Percentiles rank a stretch among this genome's conserved stretches.
Evolutionary conservation across 2,888 invertebrate genomes (phyloP).

Genomic region (Phengaris arion): DNA sequence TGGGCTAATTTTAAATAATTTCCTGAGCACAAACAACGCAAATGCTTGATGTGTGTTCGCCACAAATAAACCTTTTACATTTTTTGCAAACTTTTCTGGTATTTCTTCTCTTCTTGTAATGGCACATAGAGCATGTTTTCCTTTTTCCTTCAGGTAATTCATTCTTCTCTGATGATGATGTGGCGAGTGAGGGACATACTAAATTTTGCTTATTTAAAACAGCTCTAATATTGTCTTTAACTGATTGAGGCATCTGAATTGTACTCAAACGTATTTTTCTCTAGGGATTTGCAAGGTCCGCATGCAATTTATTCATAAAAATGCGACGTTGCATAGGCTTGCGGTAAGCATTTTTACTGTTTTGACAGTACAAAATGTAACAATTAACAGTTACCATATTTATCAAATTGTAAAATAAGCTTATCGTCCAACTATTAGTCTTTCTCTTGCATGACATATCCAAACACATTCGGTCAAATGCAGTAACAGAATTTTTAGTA

Average conservation of each 20-base stretch:
- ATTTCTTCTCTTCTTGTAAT: not conserved
- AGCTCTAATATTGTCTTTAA: not conserved
- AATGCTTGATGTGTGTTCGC: constrained; percentile 4
- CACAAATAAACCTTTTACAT: not conserved
- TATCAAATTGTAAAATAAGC: not conserved
- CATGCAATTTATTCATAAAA: constrained; percentile 4
- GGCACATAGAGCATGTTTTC: not conserved
- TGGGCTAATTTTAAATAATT: not conserved
- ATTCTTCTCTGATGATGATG: not conserved
- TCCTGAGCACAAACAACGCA: not conserved
- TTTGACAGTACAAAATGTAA: constrained; percentile 7
- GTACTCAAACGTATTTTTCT: not conserved
- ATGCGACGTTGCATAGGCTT: not conserved
- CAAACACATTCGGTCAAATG: constrained; percentile 8
- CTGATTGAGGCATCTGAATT: not conserved
- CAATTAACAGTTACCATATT: not conserved
- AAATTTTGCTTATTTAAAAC: constrained; percentile 14
- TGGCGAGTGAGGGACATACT: not conserved
- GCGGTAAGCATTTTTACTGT: not conserved
- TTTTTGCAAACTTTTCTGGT: not conserved
- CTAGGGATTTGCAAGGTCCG: constrained; percentile 9
- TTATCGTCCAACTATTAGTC: not conserved
- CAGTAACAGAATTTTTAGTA: not conserved
- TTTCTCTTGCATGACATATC: constrained; percentile 5
- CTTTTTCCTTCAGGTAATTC: not conserved